Conservation (phyloP, 2,797 vertebrate species). For the Lateolabrax maculatus region DNA sequence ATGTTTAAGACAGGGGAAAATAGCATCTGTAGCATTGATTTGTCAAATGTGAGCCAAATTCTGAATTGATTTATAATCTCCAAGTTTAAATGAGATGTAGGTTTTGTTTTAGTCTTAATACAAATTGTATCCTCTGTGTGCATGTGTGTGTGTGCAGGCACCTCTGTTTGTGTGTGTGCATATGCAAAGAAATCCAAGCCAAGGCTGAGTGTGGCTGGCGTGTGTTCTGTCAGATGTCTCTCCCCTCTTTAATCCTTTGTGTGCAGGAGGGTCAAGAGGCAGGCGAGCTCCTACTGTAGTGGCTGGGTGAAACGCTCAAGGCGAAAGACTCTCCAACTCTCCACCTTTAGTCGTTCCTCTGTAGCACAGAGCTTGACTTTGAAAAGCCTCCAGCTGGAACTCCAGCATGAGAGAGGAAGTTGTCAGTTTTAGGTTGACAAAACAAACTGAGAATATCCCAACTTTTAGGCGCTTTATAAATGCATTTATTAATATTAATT, state of each 20-base stretch:
- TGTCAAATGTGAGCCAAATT: constrained; percentile 22
- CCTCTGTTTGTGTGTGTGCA: constrained; percentile 35
- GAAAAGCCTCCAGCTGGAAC: constrained; percentile 36
- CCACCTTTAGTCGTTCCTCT: constrained; percentile 43
- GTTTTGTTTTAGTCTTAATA: constrained; percentile 27
- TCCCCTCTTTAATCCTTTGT: constrained; percentile 79
- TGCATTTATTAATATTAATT: not conserved
- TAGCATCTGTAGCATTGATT: constrained; percentile 3
- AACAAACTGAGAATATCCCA: not conserved
- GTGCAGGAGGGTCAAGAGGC: constrained; percentile 79
- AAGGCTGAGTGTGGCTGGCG: constrained; percentile 73
- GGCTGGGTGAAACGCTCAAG: constrained; percentile 58
- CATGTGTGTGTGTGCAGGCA: constrained; percentile 8
- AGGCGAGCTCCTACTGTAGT: constrained; percentile 68
- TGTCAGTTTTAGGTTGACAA: not conserved
- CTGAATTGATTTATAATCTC: constrained; percentile 28
- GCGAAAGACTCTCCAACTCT: constrained; percentile 52
- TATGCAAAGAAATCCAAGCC: constrained; percentile 62
- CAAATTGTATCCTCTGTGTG: constrained; percentile 17
- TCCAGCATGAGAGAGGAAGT: constrained; percentile 24
- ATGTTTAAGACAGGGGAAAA: constrained; percentile 28
- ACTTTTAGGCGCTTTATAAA: not conserved
- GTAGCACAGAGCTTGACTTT: constrained; percentile 46
- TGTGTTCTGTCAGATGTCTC: constrained; percentile 76
- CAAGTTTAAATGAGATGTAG: constrained; percentile 36